Evolutionary conservation across 2,888 invertebrate species (phyloP).

Genomic region (Nysson spinosus): DNA sequence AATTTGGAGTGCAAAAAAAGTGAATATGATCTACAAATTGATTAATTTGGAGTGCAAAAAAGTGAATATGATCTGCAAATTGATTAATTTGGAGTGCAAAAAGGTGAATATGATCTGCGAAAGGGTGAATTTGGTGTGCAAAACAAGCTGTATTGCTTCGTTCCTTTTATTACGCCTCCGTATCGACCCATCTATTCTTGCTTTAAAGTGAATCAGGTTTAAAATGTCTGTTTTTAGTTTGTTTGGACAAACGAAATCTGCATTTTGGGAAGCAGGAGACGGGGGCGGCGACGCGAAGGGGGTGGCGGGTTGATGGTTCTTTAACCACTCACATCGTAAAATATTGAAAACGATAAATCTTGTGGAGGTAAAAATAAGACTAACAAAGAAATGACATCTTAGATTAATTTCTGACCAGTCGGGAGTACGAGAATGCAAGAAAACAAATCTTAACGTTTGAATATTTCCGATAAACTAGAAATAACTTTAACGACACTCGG

Average conservation of each 20-base stretch:
- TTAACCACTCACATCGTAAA: background rate
- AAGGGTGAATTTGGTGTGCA: background rate
- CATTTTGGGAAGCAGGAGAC: too few relatives aligned
- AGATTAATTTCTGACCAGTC: background rate
- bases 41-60: too few relatives aligned
- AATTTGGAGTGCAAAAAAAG: too few relatives aligned
- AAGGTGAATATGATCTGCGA: background rate
- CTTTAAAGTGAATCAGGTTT: too few relatives aligned
- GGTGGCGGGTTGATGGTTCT: too few relatives aligned
- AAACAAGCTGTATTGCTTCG: background rate
- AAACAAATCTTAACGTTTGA: background rate
- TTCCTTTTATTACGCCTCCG: background rate
- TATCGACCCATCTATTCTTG: background rate
- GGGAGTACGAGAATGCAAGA: background rate
- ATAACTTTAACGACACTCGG: too few relatives aligned
- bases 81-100: background rate
- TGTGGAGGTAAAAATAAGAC: slow-evolving; percentile 5
- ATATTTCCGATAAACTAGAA: too few relatives aligned
- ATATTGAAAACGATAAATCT: background rate
- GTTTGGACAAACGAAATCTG: too few relatives aligned
- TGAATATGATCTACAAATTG: too few relatives aligned
- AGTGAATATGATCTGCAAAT: too few relatives aligned
- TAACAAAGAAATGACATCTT: background rate
- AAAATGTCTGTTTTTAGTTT: too few relatives aligned
- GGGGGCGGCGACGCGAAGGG: too few relatives aligned